Evolutionary conservation across 2,113 vertebrate genomes (phyloP).

Genomic region (Odocoileus hemionus): DNA sequence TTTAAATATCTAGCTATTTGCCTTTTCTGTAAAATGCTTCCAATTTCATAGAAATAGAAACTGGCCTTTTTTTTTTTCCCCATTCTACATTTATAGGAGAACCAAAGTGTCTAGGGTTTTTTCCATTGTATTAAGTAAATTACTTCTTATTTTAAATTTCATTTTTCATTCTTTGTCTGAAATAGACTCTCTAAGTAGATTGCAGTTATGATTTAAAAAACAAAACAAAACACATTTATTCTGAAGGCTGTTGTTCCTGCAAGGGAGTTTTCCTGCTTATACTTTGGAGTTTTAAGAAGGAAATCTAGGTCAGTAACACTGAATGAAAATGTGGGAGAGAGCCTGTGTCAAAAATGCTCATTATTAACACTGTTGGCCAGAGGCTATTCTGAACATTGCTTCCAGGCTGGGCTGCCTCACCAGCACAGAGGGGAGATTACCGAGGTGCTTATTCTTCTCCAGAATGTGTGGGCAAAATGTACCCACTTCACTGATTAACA

Average conservation of each 20-base stretch:
- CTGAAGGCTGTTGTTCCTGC: neutral
- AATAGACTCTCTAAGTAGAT: conserved; percentile 48
- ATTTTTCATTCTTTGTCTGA: conserved; percentile 63
- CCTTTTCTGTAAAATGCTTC: neutral
- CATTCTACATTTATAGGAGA: neutral
- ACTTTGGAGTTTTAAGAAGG: conserved; percentile 22
- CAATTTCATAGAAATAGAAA: conserved; percentile 20
- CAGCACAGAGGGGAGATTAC: neutral
- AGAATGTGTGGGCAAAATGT: neutral
- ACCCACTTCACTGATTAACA: neutral
- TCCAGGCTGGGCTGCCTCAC: neutral
- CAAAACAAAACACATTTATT: neutral
- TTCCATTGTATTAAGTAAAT: conserved; percentile 47
- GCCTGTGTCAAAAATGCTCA: conserved; percentile 35
- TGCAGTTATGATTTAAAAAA: neutral
- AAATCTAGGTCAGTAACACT: conserved; percentile 72
- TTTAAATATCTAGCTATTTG: conserved; percentile 32
- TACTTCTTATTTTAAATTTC: conserved; percentile 61
- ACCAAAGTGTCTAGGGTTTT: neutral
- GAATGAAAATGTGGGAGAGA: conserved; percentile 33
- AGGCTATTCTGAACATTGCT: conserved; percentile 54
- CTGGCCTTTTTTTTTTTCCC: accelerated
- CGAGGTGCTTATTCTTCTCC: neutral
- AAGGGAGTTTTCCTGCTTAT: conserved; percentile 36
- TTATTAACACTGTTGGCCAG: conserved; percentile 27